Base-by-base conservation (phyloP, 2,797 vertebrate species). In the Serranus cabrilla region DNA sequence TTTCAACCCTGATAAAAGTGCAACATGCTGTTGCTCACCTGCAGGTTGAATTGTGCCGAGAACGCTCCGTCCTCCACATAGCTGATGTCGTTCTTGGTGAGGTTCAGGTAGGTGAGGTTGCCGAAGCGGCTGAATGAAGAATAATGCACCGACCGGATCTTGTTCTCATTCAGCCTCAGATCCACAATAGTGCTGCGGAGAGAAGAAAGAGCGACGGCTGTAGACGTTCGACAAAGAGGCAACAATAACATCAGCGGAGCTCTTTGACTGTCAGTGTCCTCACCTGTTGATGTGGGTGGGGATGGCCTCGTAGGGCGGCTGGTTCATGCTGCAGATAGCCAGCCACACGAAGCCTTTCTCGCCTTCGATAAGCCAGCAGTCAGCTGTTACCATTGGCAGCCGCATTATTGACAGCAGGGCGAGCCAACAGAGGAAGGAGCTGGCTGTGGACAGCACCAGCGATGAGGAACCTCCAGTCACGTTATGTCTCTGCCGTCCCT, bases 271-370 rank as follows among this genome's bases (percentile, higher is more conserved):
- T 11, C 17, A 4, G 14, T 27, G 14, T 16, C 39, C 55, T 42
- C 34, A 93, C 93, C 93, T 94, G 90, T 99, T 99, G 71, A 99
- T 99, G 82, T 99, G 98, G 82, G 97, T 92, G 0, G 98, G 98
- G 87, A 99, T 98, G 82, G 97, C 95, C 93, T 99, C 98, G 0
- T 98, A 99, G 0, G 98, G 97, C 0, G 98, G 98, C 93, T 99
- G 98, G 95, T 99, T 99, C 94, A 98, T 97, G 86, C 98, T 99
- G 94, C 98, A 99, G 92, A 99, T 99, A 40, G 98, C 98, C 92
- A 99, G 90, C 98, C 98, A 99, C 83, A 99, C 98, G 0, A 99
- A 99, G 85, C 98, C 98, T 88, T 99, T 99, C 91, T 99, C 98
- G 0, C 98, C 98, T 89, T 99, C 98, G 0, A 99, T 99, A 31